Base-by-base conservation (phyloP, 2,797 vertebrate genomes). In the Gymnopithys bicolor region DNA sequence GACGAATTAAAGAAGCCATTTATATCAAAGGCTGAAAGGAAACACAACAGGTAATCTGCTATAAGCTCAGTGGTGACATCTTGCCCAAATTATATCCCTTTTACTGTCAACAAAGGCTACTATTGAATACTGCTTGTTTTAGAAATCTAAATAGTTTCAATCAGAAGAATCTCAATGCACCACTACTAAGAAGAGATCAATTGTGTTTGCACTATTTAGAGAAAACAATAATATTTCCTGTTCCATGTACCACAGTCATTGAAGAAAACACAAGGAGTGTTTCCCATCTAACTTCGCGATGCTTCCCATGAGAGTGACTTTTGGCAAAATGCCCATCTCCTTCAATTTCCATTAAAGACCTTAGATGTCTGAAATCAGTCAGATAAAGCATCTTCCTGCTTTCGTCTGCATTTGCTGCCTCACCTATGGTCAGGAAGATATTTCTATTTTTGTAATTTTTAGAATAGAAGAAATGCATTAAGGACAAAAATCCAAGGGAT, bases 201-300 rank as follows among this genome's bases (percentile, higher is more conserved):
- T 73, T 91, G 59, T 76, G 30, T 37, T 83, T 1, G 9, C 24
- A 66, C 46, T 79, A 74, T 90, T 94, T 74, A 81, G 24, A 82
- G 91, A 89, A 82, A 89, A 93, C 35, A 84, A 48, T 93, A 82
- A 39, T 77, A 84, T 63, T 94, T 95, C 90, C 77, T 81, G 39
- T 60, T 91, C 39, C 37, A 43, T 17, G 27, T 19, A 83, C n/a
- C 33, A 63, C 8, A 14, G 56, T 43, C 37, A 35, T 27, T 71
- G 67, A 69, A 64, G 63, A 76, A 93, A 89, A 80, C n/a, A 84
- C 48, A 46, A 60, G 55, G 27, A 55, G 27, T 27, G 7, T 68
- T 95, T 94, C 84, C 93, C 81, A 58, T 55, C 58, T 64, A n/a
- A 91, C 76, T 77, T 83, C 17, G 30, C 33, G 19, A 13, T 30